Conservation (phyloP, 2,113 vertebrate genomes). For the Ptyas mucosa region DNA sequence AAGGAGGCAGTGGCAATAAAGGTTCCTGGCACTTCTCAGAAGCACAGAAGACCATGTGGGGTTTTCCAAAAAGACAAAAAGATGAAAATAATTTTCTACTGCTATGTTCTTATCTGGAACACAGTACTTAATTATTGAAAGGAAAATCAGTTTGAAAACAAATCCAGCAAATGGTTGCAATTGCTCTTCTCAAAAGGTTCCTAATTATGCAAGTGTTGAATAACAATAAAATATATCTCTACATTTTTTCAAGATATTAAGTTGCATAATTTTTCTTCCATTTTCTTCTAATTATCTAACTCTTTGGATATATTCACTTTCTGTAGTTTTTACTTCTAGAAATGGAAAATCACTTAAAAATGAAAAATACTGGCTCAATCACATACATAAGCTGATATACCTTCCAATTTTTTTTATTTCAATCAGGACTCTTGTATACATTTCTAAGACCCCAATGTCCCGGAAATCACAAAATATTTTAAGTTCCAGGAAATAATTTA, state of each 20-base stretch:
- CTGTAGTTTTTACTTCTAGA: not conserved
- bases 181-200: not conserved
- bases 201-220: not conserved
- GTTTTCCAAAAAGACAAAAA: not conserved
- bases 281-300: not conserved
- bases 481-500: not conserved
- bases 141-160: not conserved
- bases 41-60: too few relatives aligned
- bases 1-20: not conserved
- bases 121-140: not conserved
- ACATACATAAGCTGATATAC: too few relatives aligned
- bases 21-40: not conserved
- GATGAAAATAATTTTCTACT: not conserved
- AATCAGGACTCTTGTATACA: not conserved
- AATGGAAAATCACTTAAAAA: not conserved
- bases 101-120: not conserved
- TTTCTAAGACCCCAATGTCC: not conserved
- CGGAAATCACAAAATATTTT: not conserved
- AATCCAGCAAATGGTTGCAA: not conserved
- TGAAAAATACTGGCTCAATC: not conserved
- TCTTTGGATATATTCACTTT: not conserved
- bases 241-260: not conserved
- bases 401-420: not conserved
- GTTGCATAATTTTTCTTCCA: not conserved
- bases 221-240: not conserved